These are phyloP conservation scores for Forbesichthys agassizii DNA, from an alignment of 2,113 vertebrate species.

Conservation along the genomic window DNA sequence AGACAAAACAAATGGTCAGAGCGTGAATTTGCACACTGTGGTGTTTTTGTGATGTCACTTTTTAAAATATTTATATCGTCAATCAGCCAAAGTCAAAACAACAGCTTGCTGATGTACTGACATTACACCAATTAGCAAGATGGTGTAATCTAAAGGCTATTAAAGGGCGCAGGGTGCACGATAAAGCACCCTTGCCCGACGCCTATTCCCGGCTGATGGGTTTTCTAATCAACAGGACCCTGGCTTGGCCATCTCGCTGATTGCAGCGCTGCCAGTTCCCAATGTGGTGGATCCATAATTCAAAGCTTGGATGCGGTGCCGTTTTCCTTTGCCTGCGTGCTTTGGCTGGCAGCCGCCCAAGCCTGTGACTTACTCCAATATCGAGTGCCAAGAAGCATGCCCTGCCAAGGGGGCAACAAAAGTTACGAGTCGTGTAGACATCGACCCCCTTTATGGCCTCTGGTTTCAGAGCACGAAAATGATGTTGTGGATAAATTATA, in stretches of 20 bases:
- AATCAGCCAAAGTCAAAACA: constrained; percentile 62
- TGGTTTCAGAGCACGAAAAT: constrained; percentile 36
- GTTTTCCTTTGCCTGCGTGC: constrained; percentile 43
- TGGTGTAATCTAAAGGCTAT: constrained; percentile 57
- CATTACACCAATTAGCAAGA: constrained; percentile 74
- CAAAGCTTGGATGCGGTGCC: constrained; percentile 57
- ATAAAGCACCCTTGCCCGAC: constrained; percentile 25
- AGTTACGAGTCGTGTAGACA: constrained; percentile 43
- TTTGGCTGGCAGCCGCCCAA: constrained; percentile 15
- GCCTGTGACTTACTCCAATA: constrained; percentile 22
- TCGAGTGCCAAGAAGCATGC: constrained; percentile 38
- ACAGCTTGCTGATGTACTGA: constrained; percentile 70
- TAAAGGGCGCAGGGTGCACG: constrained; percentile 26
- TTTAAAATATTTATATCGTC: constrained; percentile 69
- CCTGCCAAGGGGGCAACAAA: constrained; percentile 52
- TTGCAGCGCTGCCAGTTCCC: constrained; percentile 44
- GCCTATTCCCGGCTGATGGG: constrained; percentile 46
- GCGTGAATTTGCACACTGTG: constrained; percentile 50
- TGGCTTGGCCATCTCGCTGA: constrained; percentile 53
- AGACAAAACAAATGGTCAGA: constrained; percentile 50
- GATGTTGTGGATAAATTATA: constrained; percentile 2
- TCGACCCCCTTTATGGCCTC: constrained; percentile 24
- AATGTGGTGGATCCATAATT: constrained; percentile 62
- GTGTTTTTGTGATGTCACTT: background rate
- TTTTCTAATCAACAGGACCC: constrained; percentile 57